Conservation (phyloP, 2,113 vertebrate genomes). For the Laterallus jamaicensis region DNA sequence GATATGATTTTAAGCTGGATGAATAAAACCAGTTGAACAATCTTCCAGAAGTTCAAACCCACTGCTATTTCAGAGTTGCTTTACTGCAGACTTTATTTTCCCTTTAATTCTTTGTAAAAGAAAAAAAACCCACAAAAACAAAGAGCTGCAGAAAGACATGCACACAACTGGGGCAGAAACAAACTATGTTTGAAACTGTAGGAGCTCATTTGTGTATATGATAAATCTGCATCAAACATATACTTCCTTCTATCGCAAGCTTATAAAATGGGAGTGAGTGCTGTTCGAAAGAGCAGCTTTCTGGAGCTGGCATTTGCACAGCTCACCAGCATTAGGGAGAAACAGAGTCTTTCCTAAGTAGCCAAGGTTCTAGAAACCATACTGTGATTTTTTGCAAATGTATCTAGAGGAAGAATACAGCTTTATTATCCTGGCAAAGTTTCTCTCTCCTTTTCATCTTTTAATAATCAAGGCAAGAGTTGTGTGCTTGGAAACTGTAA, state of each 20-base stretch:
- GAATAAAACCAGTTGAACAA: not conserved
- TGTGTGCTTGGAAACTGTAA: not conserved
- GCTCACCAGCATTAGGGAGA: not conserved
- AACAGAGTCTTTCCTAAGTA: not conserved
- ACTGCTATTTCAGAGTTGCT: not conserved
- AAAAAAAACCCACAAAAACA: not conserved
- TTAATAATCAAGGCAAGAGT: not conserved
- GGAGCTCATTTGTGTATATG: not conserved
- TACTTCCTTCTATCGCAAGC: not conserved
- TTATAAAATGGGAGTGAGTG: not conserved
- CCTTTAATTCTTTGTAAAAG: not conserved
- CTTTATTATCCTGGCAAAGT: not conserved
- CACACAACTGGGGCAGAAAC: not conserved
- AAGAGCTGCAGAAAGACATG: not conserved
- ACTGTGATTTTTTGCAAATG: not conserved
- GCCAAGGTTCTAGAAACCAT: not conserved
- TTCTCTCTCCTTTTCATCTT: not conserved
- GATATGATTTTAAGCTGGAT: not conserved
- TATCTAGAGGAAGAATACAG: not conserved
- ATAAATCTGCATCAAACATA: not conserved
- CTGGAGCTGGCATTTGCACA: not conserved
- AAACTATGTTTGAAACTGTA: not conserved
- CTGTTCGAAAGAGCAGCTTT: not conserved
- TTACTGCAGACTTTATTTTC: not conserved
- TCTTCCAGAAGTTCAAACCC: not conserved